Evolutionary conservation across 2,888 invertebrate species (phyloP).

Genomic region (Acronicta aceris): DNA sequence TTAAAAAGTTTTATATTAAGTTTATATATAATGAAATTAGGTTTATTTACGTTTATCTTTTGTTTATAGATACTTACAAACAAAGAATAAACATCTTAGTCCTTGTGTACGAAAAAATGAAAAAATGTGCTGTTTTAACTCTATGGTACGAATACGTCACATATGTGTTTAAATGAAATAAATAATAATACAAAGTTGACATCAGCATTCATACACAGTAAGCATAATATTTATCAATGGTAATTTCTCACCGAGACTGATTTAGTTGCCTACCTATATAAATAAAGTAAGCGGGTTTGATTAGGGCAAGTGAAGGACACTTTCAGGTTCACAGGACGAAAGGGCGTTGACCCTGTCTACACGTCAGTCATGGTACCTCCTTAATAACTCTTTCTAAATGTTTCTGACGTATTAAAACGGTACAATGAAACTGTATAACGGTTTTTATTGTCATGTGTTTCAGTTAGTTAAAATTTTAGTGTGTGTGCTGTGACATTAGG

Average conservation of each 20-base stretch:
- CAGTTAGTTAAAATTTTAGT: constrained; percentile 9
- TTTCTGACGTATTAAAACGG: constrained; percentile 22
- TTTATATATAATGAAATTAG: no score
- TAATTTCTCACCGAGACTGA: constrained; percentile 48
- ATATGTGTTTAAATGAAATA: constrained; percentile 11
- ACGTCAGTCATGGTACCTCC: constrained; percentile 39
- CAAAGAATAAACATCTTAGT: constrained; percentile 10
- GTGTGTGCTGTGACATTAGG: not conserved
- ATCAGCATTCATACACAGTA: constrained; percentile 27
- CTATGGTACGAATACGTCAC: not conserved
- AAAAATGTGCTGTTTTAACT: no score
- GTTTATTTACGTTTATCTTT: no score
- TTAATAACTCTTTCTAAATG: constrained; percentile 36
- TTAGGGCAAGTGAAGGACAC: constrained; percentile 64
- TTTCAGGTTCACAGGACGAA: constrained; percentile 54
- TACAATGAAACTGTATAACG: constrained; percentile 14
- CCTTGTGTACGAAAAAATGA: constrained; percentile 5
- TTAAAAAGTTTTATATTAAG: no score
- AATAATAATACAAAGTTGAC: constrained; percentile 23
- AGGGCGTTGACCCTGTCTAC: constrained; percentile 61
- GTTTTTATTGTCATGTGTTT: constrained; percentile 21
- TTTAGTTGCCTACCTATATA: constrained; percentile 49
- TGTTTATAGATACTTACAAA: no score
- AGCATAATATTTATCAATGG: constrained; percentile 39
- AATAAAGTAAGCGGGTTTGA: constrained; percentile 55